Base-by-base conservation (phyloP, 2,888 invertebrate genomes). In the Lasioglossum malachurum region DNA sequence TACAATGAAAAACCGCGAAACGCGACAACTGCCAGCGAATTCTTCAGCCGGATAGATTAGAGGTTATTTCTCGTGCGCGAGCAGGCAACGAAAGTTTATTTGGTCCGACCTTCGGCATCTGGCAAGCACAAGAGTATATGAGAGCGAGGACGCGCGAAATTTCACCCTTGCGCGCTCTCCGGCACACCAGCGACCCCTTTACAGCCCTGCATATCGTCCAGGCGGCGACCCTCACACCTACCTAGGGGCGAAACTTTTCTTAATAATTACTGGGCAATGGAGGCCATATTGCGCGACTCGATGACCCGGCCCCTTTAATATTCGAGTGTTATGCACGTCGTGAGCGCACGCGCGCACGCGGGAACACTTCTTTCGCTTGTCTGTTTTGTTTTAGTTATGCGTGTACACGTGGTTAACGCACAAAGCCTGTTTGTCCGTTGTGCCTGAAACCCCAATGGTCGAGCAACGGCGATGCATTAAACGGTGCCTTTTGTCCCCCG, bases 61-160 rank as follows among this genome's bases (percentile, higher is more conserved):
- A 41, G 4, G 74, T 71, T 75, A 78, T 69, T 53, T 77, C 53
- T 19, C 16, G 72, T 44, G 83, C 38, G 57, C 69, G 69, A 23
- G 41, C 60, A 44, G 35, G 35, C 44, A 69, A 79, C 57, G 57
- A 77, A 87, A 87, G 76, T 89, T 88, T 87, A 91, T 89, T 83
- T 85, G 72, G 16, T 49, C 38, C 77, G 78, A 86, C 84, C 83
- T 88, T 87, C 84, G 84, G 82, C 87, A 90, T 86, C 89, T 89
- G 83, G 82, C 84, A 31, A 73, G 64, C 80, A 79, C 60, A 41
- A 79, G 41, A 41, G 78, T 82, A 80, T 71, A 80, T 19, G 83
- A 75, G 78, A 92, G 93, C 91, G 93, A 93, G 93, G 93, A 93
- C 93, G 94, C 94, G 94, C 94, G 94, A 94, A 94, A 94, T 94